Evolutionary conservation across 2,888 invertebrate species (phyloP), one percentile per base, ranked within the genome.

Genomic region (Eupithecia insigniata): DNA sequence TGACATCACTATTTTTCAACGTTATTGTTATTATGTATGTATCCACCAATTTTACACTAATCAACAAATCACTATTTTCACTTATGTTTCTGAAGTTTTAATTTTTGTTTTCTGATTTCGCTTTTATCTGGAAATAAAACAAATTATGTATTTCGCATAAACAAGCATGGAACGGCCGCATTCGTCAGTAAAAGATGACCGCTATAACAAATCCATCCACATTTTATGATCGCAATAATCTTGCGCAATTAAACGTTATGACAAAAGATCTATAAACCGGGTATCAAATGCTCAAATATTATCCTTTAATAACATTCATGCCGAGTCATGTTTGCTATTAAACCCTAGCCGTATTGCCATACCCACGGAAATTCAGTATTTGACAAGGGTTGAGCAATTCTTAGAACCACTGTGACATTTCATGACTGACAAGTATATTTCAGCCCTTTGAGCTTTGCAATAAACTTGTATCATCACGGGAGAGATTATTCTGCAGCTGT

Each of bases 1-100:
- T 87, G 86, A 88, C 91, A 90, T 92, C 82, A 90, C 90, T 88
- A 84, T 60, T 76, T 67, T 70, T 74, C 74, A 74, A 26, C 77
- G 77, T 79, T 76, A 77, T 75, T 81, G 70, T 76, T 65, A 26
- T 22, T 22, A 51, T 4, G 14, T 26, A 55, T 55, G 14, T 26
- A 55, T 55, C 26, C 70, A 60, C 28, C 55, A 71, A 69, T 74
- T 75, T 77, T 66, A 14, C 60, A 62, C 65, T 69, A 46, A 60
- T 26, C 30, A 28, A 36, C 62, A 55, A 26, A 55, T 39, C 70
- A 70, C 73, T 73, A 60, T 8, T 32, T 28, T 65, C 67, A 73
- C 67, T 67, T 65, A 64, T 73, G 60, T 68, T 66, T 68, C 26
- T 58, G 32, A 58, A 26, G 43, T 16, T 67, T 67, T 51, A 51